phyloP scores from a whole-genome alignment of 2,797 vertebrate species.

The Chrosomus eos region DNA sequence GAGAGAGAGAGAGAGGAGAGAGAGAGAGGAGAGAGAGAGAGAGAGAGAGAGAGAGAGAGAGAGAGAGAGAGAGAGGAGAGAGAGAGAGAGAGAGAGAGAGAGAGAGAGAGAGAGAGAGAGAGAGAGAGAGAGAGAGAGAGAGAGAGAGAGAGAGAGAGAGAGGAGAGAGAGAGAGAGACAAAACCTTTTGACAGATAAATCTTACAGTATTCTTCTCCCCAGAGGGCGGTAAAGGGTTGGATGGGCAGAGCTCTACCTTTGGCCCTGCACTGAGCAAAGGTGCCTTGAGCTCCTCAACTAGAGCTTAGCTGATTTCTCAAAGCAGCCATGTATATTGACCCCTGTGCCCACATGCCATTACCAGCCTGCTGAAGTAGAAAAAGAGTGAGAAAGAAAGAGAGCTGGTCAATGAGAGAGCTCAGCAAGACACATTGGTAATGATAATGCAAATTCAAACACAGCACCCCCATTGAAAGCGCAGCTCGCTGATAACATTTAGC shows the following conservation, averaged over 20 bases:
- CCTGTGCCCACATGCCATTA: slow-evolving; percentile 41
- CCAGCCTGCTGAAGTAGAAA: slow-evolving; percentile 27
- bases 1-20: background rate
- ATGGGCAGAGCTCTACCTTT: slow-evolving; percentile 31
- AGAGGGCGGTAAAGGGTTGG: slow-evolving; percentile 21
- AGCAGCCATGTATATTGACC: slow-evolving; percentile 35
- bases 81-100: slow-evolving; percentile 29
- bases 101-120: slow-evolving; percentile 27
- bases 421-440: slow-evolving; percentile 8
- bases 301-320: slow-evolving; percentile 17
- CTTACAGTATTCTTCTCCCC: slow-evolving; percentile 18
- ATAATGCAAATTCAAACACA: slow-evolving; percentile 16
- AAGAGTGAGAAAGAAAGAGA: slow-evolving; percentile 4
- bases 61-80: slow-evolving; percentile 30
- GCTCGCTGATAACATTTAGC: slow-evolving; percentile 43
- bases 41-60: slow-evolving; percentile 25
- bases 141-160: slow-evolving; percentile 28
- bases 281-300: slow-evolving; percentile 35
- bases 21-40: slow-evolving; percentile 30
- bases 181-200: slow-evolving; percentile 38
- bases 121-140: slow-evolving; percentile 32
- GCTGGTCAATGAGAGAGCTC: slow-evolving; percentile 14
- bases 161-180: background rate
- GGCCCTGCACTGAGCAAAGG: slow-evolving; percentile 22
- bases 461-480: slow-evolving; percentile 11